Evolutionary conservation across 2,888 invertebrate genomes (phyloP).

Genomic region (Palloptera scutellata): DNA sequence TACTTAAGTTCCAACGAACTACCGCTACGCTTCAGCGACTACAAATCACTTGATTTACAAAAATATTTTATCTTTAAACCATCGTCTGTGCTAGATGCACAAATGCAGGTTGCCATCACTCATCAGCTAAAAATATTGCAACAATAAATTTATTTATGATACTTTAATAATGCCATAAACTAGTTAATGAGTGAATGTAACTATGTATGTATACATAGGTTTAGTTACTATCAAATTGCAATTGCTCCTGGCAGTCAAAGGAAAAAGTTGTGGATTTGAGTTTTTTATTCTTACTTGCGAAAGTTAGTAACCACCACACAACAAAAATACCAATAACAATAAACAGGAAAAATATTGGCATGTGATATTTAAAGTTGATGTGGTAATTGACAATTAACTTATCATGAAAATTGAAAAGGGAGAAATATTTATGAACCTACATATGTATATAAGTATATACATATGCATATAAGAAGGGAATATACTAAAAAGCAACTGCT

Average conservation of each 20-base stretch:
- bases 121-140: conserved; percentile 2
- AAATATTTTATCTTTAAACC: too few relatives aligned
- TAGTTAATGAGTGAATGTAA: neutral
- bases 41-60: too few relatives aligned
- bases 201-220: neutral
- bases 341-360: conserved; percentile 40
- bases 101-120: too few relatives aligned
- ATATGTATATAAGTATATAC: conserved; percentile 7
- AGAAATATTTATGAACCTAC: conserved; percentile 14
- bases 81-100: too few relatives aligned
- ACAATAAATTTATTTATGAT: conserved; percentile 26
- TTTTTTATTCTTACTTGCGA: too few relatives aligned
- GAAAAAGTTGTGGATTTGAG: too few relatives aligned
- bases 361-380: conserved; percentile 53
- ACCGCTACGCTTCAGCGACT: too few relatives aligned
- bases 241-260: too few relatives aligned
- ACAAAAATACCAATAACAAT: neutral
- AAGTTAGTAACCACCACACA: neutral
- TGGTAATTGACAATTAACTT: conserved; percentile 51
- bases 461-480: conserved; percentile 6
- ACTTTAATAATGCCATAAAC: conserved; percentile 31
- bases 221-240: too few relatives aligned
- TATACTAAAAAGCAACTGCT: neutral
- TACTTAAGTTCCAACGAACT: too few relatives aligned
- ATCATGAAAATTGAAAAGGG: conserved; percentile 30